Evolutionary conservation across 1,140 invertebrate genomes (phyloP), one percentile per base, ranked within the genome.

Genomic region (Halictus rubicundus): DNA sequence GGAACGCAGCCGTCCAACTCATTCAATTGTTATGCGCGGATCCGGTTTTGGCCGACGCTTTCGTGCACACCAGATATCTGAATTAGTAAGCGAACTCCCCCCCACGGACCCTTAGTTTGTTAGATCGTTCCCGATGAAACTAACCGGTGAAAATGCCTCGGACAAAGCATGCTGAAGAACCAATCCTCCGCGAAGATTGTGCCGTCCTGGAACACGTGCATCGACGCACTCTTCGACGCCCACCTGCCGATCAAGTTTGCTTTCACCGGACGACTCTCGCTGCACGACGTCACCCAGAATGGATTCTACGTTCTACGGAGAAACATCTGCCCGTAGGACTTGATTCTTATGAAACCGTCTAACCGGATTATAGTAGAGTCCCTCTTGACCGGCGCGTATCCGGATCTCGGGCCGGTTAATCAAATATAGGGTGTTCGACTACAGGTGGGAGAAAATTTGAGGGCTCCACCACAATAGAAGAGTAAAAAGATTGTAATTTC

Each of bases 161-260:
- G 16, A 19, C 79, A 49, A 32, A 95, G 94, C 72, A 94, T 95
- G 93, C 88, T 94, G 19, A 91, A 93, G 46, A 93, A 94, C 69
- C 92, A 90, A 52, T 82, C 90, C 49, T 89, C 90, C 0, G 78
- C 93, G 19, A 92, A 91, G 77, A 79, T 91, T 0, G 91, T 94
- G 6, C 87, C 93, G 2, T 91, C 93, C 0, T 95, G 94, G 94
- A 91, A 94, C 54, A 88, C 89, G 0, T 94, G 94, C 1, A 88
- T 94, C 7, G 92, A 94, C 25, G 88, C 92, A 0, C 90, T 95
- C 5, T 93, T 95, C 72, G 87, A 89, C 3, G 91, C 93, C 9
- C 93, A 95, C 80, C 90, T 94, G 0, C 93, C 94, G 0, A 92
- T 93, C 0, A 95, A 95, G 82, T 93, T 95, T 52, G 94, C 94